phyloP scores from a whole-genome alignment of 2,797 vertebrate genomes.

The Melanotaenia nigrans region DNA sequence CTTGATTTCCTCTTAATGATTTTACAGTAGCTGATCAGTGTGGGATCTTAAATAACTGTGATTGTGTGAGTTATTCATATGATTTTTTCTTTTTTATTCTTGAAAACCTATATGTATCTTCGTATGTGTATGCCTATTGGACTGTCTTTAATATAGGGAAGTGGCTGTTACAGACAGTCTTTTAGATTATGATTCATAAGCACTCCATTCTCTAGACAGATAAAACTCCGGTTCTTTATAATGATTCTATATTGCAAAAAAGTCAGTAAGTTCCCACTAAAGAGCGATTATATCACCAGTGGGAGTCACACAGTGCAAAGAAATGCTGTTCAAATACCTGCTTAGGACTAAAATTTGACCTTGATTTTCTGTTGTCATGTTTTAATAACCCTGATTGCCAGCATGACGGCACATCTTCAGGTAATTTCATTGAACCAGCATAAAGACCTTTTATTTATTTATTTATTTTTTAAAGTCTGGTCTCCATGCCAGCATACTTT shows the following conservation, averaged over 20 bases:
- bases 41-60: conserved; percentile 25
- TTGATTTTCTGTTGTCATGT: conserved; percentile 32
- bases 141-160: conserved; percentile 53
- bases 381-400: conserved; percentile 54
- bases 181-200: conserved; percentile 76
- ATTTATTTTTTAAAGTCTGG: background rate
- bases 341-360: conserved; percentile 51
- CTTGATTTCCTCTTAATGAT: conserved; percentile 17
- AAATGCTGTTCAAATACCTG: conserved; percentile 55
- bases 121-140: conserved; percentile 43
- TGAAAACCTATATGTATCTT: conserved; percentile 34
- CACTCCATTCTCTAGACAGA: conserved; percentile 65
- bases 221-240: conserved; percentile 69
- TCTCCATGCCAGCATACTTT: conserved; percentile 43
- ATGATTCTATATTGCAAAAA: conserved; percentile 73
- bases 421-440: conserved; percentile 30
- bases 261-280: conserved; percentile 53
- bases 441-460: conserved; percentile 35
- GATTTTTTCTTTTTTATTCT: background rate
- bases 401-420: conserved; percentile 19
- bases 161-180: conserved; percentile 52
- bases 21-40: background rate
- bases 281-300: conserved; percentile 57
- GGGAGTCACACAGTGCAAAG: conserved; percentile 51
- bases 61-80: conserved; percentile 29